phyloP scores from a whole-genome alignment of 2,113 vertebrate genomes.

The Typhlomys cinereus region DNA sequence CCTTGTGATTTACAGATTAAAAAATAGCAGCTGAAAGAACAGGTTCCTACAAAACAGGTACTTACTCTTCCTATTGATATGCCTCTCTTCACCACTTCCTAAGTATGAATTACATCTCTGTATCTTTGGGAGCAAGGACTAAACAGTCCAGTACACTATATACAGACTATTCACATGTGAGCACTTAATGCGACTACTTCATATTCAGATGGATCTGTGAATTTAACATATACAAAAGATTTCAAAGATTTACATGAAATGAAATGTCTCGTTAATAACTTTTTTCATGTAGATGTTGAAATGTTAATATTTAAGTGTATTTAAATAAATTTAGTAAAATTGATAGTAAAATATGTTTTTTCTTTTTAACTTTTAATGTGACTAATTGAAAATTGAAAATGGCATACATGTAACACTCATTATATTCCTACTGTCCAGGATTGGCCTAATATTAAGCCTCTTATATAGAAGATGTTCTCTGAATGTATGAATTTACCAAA shows the following conservation, averaged over 20 bases:
- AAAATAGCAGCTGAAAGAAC: slow-evolving; percentile 31
- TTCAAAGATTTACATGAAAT: too few relatives aligned
- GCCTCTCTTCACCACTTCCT: slow-evolving; percentile 34
- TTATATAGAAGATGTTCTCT: background rate
- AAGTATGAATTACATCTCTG: slow-evolving; percentile 17
- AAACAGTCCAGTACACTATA: slow-evolving; percentile 17
- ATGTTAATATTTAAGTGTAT: background rate
- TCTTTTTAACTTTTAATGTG: background rate
- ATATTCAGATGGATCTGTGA: too few relatives aligned
- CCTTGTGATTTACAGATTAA: slow-evolving; percentile 6
- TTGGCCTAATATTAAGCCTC: background rate
- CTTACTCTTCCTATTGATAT: background rate
- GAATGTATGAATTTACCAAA: slow-evolving; percentile 36
- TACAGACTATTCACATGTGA: too few relatives aligned
- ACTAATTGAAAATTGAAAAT: slow-evolving; percentile 21
- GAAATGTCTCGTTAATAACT: background rate
- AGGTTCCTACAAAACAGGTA: slow-evolving; percentile 29
- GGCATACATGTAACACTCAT: background rate
- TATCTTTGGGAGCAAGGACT: background rate
- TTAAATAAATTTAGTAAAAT: slow-evolving; percentile 37
- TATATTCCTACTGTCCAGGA: background rate
- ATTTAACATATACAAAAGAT: too few relatives aligned
- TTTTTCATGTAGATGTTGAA: slow-evolving; percentile 7
- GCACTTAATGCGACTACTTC: too few relatives aligned
- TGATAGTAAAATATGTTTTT: too few relatives aligned